These are phyloP conservation scores for Mantis religiosa DNA, from an alignment of 2,888 invertebrate species.

Conservation along the genomic window DNA sequence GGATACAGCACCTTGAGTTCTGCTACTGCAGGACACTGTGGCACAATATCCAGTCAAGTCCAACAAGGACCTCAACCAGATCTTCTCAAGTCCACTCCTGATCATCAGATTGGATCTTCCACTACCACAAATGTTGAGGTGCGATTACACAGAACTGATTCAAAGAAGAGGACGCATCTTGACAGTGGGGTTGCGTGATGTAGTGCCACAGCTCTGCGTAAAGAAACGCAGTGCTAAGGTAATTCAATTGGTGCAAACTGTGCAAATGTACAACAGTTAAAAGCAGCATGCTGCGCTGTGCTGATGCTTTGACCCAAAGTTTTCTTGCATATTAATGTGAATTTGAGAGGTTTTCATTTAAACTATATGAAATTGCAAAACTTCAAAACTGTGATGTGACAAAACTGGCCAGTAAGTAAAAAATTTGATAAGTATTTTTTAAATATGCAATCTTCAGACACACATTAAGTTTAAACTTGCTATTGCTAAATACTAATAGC, in stretches of 20 bases:
- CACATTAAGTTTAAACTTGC: background rate
- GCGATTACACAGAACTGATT: constrained; percentile 48
- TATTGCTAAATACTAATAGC: background rate
- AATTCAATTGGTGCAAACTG: background rate
- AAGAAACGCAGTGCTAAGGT: constrained; percentile 20
- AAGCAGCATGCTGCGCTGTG: background rate
- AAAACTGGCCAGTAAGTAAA: background rate
- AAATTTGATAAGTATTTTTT: background rate
- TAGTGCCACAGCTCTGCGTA: constrained; percentile 7
- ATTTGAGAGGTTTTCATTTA: background rate
- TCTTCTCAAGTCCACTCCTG: constrained; percentile 80
- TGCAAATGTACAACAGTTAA: background rate
- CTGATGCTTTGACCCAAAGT: background rate
- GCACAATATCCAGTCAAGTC: background rate
- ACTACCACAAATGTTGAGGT: constrained; percentile 41
- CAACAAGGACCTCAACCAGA: constrained; percentile 59
- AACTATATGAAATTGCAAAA: background rate
- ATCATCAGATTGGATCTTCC: constrained; percentile 57
- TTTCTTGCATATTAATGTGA: background rate
- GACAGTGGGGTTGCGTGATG: constrained; percentile 49
- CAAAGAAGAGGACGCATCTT: constrained; percentile 48
- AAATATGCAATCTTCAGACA: background rate
- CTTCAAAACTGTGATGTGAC: background rate
- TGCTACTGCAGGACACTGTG: background rate
- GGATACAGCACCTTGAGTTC: constrained; percentile 12